phyloP scores from a whole-genome alignment of 2,113 vertebrate genomes.

The Xenus cinereus region DNA sequence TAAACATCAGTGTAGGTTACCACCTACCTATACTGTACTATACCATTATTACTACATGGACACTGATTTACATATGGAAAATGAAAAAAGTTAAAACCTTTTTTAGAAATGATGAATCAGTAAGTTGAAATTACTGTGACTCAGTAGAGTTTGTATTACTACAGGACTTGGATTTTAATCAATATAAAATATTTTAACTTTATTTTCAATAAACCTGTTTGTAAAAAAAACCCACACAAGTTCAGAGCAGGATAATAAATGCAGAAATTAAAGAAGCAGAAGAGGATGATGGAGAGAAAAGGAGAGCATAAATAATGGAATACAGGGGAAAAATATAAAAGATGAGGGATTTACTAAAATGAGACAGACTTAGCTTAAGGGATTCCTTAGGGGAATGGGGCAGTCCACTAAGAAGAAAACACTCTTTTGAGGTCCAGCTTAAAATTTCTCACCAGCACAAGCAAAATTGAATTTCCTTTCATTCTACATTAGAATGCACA shows the following conservation, averaged over 20 bases:
- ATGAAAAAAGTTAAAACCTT: neutral
- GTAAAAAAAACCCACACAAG: neutral
- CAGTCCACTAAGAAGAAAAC: neutral
- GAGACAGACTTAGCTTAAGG: neutral
- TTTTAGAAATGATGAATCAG: neutral
- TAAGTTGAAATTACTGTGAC: neutral
- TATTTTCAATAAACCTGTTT: neutral
- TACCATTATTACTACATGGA: neutral
- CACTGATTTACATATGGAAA: neutral
- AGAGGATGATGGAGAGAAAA: neutral
- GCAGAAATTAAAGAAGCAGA: neutral
- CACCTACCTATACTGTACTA: neutral
- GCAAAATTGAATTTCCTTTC: neutral
- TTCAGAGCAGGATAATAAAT: neutral
- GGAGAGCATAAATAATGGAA: neutral
- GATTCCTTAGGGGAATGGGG: neutral
- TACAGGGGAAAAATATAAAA: neutral
- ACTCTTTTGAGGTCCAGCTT: neutral
- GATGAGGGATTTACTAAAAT: neutral
- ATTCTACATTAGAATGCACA: neutral
- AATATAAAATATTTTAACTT: neutral
- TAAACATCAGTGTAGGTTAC: neutral
- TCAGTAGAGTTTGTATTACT: neutral
- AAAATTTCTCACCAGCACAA: neutral
- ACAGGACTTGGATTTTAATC: neutral